phyloP scores from a whole-genome alignment of 2,797 vertebrate species.

The Oophaga sylvatica region DNA sequence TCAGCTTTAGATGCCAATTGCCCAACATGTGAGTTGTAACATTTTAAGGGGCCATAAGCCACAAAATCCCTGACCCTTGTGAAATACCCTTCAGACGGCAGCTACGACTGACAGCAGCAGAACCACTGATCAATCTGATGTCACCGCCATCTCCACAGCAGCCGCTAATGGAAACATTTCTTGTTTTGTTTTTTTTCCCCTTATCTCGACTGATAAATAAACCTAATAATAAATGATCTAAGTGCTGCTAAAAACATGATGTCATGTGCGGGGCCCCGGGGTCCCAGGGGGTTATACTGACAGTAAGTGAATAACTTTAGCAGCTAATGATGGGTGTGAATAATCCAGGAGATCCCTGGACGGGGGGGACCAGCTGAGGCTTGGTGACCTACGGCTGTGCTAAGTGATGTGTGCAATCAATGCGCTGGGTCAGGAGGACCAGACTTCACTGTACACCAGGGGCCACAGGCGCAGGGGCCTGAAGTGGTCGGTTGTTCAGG shows the following conservation, averaged over 20 bases:
- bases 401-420: constrained; percentile 16
- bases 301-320: constrained; percentile 16
- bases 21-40: background rate
- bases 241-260: constrained; percentile 17
- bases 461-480: constrained; percentile 5
- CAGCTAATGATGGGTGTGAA: constrained; percentile 20
- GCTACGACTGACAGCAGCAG: background rate
- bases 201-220: background rate
- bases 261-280: constrained; percentile 9
- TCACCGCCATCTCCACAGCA: background rate
- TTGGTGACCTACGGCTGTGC: constrained; percentile 10
- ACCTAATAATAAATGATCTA: background rate
- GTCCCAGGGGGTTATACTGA: background rate
- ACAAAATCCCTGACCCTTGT: background rate
- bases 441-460: background rate
- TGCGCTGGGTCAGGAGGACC: background rate
- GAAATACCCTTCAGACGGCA: background rate
- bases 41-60: background rate
- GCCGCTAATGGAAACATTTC: background rate
- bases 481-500: background rate
- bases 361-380: background rate
- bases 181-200: background rate
- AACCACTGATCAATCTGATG: background rate
- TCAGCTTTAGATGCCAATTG: background rate
- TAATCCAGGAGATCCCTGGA: constrained; percentile 23